These are phyloP conservation scores for Dicranocentrus wangi DNA, from an alignment of 2,888 invertebrate species.

Conservation along the genomic window DNA sequence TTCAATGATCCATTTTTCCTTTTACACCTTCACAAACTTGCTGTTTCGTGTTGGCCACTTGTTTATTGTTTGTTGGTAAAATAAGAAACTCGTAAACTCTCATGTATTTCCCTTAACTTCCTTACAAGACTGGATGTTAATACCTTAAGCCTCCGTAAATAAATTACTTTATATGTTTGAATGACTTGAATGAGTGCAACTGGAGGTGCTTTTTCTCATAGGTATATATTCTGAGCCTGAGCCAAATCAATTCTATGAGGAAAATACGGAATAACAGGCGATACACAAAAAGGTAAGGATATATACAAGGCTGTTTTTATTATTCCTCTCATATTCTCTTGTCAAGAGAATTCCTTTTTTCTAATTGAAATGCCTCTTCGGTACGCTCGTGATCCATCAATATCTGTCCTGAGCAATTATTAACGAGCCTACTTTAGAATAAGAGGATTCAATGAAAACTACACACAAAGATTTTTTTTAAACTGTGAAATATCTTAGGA, in stretches of 20 bases:
- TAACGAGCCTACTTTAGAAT: conserved; percentile 42
- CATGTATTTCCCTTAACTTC: conserved; percentile 56
- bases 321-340: conserved; percentile 15
- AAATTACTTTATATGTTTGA: conserved; percentile 57
- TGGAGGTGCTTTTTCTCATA: not conserved
- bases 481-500: conserved; percentile 40
- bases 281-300: conserved; percentile 35
- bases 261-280: no score
- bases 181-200: conserved; percentile 30
- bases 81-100: conserved; percentile 66
- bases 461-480: conserved; percentile 34
- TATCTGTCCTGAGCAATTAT: conserved; percentile 54
- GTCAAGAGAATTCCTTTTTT: conserved; percentile 22
- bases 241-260: conserved; percentile 31
- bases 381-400: conserved; percentile 54
- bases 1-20: conserved; percentile 42
- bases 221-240: conserved; percentile 7
- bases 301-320: conserved; percentile 44
- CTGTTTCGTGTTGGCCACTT: conserved; percentile 68
- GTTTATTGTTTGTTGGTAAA: conserved; percentile 69
- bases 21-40: conserved; percentile 54
- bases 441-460: conserved; percentile 32
- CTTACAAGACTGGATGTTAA: conserved; percentile 54
- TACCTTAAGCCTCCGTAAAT: conserved; percentile 68
- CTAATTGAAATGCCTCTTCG: conserved; percentile 36